These are phyloP conservation scores for Pristionchus fissidentatus DNA, from an alignment of 2,888 invertebrate genomes.

Conservation along the genomic window DNA sequence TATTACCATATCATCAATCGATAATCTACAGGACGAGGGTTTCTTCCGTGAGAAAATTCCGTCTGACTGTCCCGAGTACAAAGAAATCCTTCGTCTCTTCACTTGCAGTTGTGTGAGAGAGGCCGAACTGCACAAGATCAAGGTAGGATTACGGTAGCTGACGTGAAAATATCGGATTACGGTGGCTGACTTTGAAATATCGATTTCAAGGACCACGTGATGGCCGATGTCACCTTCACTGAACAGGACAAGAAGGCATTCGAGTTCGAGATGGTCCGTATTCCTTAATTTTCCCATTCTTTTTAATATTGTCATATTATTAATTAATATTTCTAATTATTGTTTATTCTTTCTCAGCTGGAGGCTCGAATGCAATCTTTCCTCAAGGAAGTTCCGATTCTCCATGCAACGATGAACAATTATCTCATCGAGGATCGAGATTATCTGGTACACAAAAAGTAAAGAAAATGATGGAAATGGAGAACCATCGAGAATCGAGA, in stretches of 20 bases:
- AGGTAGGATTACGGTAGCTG: no score
- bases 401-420: slow-evolving; percentile 15
- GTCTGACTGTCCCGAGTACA: slow-evolving; percentile 5
- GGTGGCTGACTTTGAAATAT: no score
- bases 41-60: slow-evolving; percentile 26
- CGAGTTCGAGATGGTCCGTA: slow-evolving; percentile 6
- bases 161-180: background rate
- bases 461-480: background rate
- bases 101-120: background rate
- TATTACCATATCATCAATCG: no score
- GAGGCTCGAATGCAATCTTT: background rate
- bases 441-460: slow-evolving; percentile 7
- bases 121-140: background rate
- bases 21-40: background rate
- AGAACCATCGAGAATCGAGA: background rate
- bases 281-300: background rate
- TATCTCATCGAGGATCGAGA: slow-evolving; percentile 21
- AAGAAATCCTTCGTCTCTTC: slow-evolving; percentile 12
- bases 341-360: background rate
- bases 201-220: background rate
- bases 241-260: slow-evolving; percentile 6
- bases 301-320: no score
- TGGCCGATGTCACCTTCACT: background rate
- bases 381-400: background rate
- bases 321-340: no score